Evolutionary conservation across 1,140 invertebrate species (phyloP).

Genomic region (Eupeodes corollae): DNA sequence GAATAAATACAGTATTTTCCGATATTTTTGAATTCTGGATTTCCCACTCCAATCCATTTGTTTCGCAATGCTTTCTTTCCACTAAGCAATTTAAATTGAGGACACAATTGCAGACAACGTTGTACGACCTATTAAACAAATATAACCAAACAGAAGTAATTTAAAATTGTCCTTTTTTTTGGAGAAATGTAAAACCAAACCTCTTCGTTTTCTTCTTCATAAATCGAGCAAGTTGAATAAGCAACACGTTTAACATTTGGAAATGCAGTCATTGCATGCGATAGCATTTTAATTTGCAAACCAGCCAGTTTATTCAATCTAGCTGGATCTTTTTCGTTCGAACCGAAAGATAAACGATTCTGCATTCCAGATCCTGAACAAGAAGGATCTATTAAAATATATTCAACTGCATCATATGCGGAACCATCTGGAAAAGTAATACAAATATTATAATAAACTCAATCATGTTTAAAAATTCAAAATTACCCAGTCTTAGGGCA

Average conservation of each 20-base stretch:
- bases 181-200: constrained; percentile 48
- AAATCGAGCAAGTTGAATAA: constrained; percentile 91
- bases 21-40: constrained; percentile 45
- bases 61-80: constrained; percentile 45
- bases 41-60: constrained; percentile 58
- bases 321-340: constrained; percentile 30
- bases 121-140: constrained; percentile 16
- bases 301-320: constrained; percentile 59
- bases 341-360: constrained; percentile 39
- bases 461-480: too few relatives aligned
- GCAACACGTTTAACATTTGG: constrained; percentile 73
- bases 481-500: constrained; percentile 51
- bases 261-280: constrained; percentile 72
- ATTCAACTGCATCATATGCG: constrained; percentile 63
- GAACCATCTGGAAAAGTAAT: constrained; percentile 8
- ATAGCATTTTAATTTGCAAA: constrained; percentile 75
- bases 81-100: constrained; percentile 51
- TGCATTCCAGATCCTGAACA: constrained; percentile 86
- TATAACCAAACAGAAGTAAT: background rate
- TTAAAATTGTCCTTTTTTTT: constrained; percentile 11
- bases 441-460: too few relatives aligned
- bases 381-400: constrained; percentile 88
- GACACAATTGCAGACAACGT: constrained; percentile 43
- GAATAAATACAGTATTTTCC: constrained; percentile 70
- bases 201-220: constrained; percentile 84